These are phyloP conservation scores for Drosophila hamatofila DNA, from an alignment of 2,888 invertebrate genomes.

Conservation along the genomic window DNA sequence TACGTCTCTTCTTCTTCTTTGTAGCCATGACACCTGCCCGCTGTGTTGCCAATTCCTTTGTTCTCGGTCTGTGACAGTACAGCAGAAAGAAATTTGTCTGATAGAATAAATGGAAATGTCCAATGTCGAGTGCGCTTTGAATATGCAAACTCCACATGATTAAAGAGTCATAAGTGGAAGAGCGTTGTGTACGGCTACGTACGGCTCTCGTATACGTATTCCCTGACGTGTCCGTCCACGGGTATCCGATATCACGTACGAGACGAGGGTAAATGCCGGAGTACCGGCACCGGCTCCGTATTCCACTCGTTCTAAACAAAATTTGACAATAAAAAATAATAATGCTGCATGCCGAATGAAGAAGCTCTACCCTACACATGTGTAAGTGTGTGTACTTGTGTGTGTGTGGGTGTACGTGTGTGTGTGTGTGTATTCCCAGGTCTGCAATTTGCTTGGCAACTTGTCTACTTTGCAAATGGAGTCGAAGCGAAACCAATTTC, in stretches of 20 bases:
- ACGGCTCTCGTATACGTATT: conserved; percentile 42
- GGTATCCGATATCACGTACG: conserved; percentile 76
- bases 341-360: conserved; percentile 36
- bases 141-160: conserved; percentile 64
- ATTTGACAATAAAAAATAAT: conserved; percentile 76
- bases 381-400: neutral
- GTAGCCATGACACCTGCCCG: conserved; percentile 37
- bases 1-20: neutral
- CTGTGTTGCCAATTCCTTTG: conserved; percentile 16
- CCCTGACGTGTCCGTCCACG: conserved; percentile 70
- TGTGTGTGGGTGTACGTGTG: neutral
- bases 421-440: conserved; percentile 60
- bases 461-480: conserved; percentile 79
- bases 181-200: conserved; percentile 13
- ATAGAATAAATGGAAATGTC: conserved; percentile 30
- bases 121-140: conserved; percentile 34
- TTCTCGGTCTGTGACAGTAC: conserved; percentile 29
- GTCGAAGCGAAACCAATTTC: conserved; percentile 69
- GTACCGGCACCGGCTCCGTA: conserved; percentile 19
- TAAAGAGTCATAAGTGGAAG: conserved; percentile 54
- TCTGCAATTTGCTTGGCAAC: conserved; percentile 68
- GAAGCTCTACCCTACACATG: neutral
- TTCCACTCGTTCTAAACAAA: conserved; percentile 55
- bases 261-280: conserved; percentile 70
- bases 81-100: conserved; percentile 36